Evolutionary conservation across 2,888 invertebrate genomes (phyloP).

Genomic region (Drosophila neoperkinsi): DNA sequence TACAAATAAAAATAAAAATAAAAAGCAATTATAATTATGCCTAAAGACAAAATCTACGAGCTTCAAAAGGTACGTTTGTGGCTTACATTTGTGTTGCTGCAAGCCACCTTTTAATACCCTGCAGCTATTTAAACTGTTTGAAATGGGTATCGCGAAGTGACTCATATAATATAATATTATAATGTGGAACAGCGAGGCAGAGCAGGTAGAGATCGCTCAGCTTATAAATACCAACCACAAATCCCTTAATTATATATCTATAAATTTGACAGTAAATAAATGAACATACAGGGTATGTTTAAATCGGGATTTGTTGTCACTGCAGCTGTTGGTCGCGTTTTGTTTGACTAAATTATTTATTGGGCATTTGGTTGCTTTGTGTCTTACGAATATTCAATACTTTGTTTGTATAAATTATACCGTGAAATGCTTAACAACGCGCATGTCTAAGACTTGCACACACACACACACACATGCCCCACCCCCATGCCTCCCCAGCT

Average conservation of each 20-base stretch:
- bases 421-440: slow-evolving; percentile 60
- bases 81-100: neutral
- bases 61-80: neutral
- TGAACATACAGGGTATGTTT: neutral
- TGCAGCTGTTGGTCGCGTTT: neutral
- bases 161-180: neutral
- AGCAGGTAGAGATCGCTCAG: neutral
- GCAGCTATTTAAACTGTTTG: neutral
- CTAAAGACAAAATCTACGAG: slow-evolving; percentile 1
- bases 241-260: neutral
- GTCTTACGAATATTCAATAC: slow-evolving; percentile 32
- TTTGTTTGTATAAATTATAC: slow-evolving; percentile 67
- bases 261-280: neutral
- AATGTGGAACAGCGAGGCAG: neutral
- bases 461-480: neutral
- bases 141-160: neutral
- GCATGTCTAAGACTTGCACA: slow-evolving; percentile 55
- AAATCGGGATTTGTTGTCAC: too few relatives aligned
- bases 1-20: neutral
- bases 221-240: too few relatives aligned
- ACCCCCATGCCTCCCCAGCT: neutral
- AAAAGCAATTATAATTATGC: slow-evolving; percentile 20
- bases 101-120: slow-evolving; percentile 1
- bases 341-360: slow-evolving; percentile 13
- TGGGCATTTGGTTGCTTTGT: slow-evolving; percentile 22